Percentiles rank a stretch among this genome's conserved stretches.
These are phyloP conservation scores for Onychostoma macrolepis DNA, from an alignment of 2,113 vertebrate species.

Conservation along the genomic window DNA sequence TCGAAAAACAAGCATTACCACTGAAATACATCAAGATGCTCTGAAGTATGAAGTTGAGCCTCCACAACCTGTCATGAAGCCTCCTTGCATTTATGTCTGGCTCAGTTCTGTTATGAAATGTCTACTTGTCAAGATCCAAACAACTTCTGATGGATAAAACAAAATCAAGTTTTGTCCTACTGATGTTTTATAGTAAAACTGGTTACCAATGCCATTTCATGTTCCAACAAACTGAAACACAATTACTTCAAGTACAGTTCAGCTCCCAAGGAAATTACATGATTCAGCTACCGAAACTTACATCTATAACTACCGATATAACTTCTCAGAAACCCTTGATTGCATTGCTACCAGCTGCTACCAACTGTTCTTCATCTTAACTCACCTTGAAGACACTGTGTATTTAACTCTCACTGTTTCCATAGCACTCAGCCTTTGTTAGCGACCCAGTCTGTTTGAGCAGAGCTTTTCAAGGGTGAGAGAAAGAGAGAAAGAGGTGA, in stretches of 20 bases:
- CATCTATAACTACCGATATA: background rate
- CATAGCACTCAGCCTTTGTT: background rate
- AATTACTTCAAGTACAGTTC: background rate
- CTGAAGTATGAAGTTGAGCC: background rate
- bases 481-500: background rate
- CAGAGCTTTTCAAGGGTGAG: background rate
- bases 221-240: background rate
- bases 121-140: background rate
- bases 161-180: background rate
- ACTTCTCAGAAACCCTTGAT: background rate
- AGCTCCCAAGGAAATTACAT: background rate
- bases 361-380: background rate
- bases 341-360: background rate
- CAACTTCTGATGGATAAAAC: background rate
- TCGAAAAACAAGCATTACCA: background rate
- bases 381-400: constrained; percentile 3
- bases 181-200: background rate
- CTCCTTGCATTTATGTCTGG: background rate
- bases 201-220: background rate
- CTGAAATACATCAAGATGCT: background rate
- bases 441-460: constrained; percentile 1
- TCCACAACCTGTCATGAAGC: background rate
- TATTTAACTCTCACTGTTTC: constrained; percentile 12
- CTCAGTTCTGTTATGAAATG: background rate
- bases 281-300: background rate